Percentiles rank a stretch among this genome's conserved stretches.
phyloP scores from a whole-genome alignment of 2,113 vertebrate species.

The Nesogale talazaci region DNA sequence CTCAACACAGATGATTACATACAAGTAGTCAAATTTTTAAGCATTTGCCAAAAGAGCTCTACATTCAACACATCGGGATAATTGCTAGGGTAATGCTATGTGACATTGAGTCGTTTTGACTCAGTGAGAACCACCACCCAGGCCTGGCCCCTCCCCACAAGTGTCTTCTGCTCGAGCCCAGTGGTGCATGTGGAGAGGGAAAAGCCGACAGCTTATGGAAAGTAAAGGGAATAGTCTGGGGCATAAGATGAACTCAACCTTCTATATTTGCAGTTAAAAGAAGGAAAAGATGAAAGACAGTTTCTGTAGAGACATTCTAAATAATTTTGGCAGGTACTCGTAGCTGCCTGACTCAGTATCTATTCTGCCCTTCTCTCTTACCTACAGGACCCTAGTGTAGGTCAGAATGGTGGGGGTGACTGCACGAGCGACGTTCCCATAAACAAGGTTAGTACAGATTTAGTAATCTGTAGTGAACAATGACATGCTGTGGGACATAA shows the following conservation, averaged over 20 bases:
- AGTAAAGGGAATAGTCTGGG: too few relatives aligned
- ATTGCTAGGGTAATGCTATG: neutral
- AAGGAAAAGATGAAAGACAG: neutral
- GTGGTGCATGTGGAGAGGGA: too few relatives aligned
- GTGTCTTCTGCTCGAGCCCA: too few relatives aligned
- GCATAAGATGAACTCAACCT: neutral
- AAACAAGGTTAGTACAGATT: neutral
- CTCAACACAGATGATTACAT: neutral
- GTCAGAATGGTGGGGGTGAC: neutral
- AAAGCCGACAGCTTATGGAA: too few relatives aligned
- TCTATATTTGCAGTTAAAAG: neutral
- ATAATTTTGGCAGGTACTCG: neutral
- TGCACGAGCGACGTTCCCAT: neutral
- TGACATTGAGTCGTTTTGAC: too few relatives aligned
- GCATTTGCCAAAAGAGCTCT: neutral
- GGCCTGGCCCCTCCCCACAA: too few relatives aligned
- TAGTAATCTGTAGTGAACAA: neutral
- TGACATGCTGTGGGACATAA: too few relatives aligned
- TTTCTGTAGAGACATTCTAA: neutral
- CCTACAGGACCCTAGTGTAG: neutral
- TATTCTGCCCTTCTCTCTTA: neutral
- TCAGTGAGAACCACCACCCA: too few relatives aligned
- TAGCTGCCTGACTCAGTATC: neutral
- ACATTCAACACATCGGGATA: neutral
- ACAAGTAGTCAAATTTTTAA: neutral